Evolutionary conservation across 2,797 vertebrate genomes (phyloP).

Genomic region (Alectoris magna): DNA sequence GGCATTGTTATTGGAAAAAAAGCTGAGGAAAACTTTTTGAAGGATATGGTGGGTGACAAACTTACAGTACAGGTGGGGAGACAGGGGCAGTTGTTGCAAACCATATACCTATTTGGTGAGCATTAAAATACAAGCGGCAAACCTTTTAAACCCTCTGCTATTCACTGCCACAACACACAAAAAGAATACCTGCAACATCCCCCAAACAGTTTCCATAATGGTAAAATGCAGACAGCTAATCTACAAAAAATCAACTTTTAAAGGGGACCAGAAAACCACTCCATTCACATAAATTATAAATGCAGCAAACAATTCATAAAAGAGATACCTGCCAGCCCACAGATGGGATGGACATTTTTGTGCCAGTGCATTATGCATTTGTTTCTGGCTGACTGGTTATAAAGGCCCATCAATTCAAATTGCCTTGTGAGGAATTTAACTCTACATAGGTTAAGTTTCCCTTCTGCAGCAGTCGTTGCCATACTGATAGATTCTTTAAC

Average conservation of each 20-base stretch:
- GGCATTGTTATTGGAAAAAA: background rate
- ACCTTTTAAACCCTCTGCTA: background rate
- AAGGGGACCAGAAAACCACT: background rate
- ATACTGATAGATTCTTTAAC: background rate
- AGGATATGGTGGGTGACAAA: fast-evolving
- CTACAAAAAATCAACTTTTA: background rate
- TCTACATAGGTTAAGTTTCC: background rate
- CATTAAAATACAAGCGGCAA: background rate
- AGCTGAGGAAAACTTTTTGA: fast-evolving
- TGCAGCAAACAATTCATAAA: background rate
- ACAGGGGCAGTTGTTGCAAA: background rate
- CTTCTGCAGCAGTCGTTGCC: background rate
- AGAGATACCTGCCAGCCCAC: background rate
- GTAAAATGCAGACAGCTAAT: too few relatives aligned
- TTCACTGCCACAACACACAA: background rate
- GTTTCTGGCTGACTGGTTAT: background rate
- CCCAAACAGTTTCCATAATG: background rate
- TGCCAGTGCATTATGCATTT: background rate
- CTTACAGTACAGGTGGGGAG: background rate
- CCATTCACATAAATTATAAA: background rate
- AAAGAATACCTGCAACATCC: background rate
- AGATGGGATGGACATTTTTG: background rate
- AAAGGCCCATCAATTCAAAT: constrained; percentile 19
- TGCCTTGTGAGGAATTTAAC: background rate
- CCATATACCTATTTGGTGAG: background rate